Conservation (phyloP, 2,797 vertebrate genomes). For the Scolopax rusticola region DNA sequence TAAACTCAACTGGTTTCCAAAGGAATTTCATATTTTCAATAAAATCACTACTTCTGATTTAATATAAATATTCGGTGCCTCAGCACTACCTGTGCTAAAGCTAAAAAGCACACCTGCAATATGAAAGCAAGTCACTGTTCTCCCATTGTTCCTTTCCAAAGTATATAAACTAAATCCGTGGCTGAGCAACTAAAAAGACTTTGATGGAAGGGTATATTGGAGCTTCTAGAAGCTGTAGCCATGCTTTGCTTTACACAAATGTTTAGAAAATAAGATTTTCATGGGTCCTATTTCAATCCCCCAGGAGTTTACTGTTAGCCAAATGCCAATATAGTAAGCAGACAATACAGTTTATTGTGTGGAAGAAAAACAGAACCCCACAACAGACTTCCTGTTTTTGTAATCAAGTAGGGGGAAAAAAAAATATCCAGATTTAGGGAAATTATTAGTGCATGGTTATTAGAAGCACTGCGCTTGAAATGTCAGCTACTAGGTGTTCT, state of each 20-base stretch:
- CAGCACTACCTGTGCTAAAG: not conserved
- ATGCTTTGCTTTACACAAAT: constrained; percentile 76
- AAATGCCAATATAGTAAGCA: constrained; percentile 77
- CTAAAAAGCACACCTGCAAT: not conserved
- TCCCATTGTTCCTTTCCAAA: not conserved
- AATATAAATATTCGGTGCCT: not conserved
- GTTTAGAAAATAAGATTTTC: constrained; percentile 80
- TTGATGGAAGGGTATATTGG: constrained; percentile 17
- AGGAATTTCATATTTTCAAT: not conserved
- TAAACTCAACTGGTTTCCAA: not conserved
- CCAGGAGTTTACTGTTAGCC: constrained; percentile 76
- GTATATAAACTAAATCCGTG: not conserved
- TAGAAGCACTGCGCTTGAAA: constrained; percentile 58
- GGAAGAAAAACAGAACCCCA: constrained; percentile 81
- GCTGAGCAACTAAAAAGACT: constrained; percentile 7
- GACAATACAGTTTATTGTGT: constrained; percentile 80
- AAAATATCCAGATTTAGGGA: constrained; percentile 54
- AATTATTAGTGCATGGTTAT: constrained; percentile 75
- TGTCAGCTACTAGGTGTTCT: constrained; percentile 44
- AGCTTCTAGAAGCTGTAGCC: constrained; percentile 65
- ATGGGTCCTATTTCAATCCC: constrained; percentile 77
- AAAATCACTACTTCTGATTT: not conserved
- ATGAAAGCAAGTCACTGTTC: not conserved
- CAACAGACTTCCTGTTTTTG: constrained; percentile 82
- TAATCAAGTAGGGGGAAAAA: constrained; percentile 70